Evolutionary conservation across 2,888 invertebrate genomes (phyloP).

Genomic region (Ophion ventricosus): DNA sequence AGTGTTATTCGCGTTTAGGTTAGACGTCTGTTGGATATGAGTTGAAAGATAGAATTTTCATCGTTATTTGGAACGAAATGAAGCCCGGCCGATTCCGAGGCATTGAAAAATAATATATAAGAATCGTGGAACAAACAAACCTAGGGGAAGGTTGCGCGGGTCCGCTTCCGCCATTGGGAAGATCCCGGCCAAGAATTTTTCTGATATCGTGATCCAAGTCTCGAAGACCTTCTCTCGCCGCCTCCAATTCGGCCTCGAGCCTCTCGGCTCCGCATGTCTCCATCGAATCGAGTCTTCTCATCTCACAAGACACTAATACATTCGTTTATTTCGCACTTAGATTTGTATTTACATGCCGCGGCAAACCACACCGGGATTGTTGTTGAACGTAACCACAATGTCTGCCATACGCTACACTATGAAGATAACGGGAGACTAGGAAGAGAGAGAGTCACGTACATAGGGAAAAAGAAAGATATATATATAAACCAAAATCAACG

Average conservation of each 20-base stretch:
- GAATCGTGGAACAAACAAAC: conserved; percentile 58
- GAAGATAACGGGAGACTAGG: not conserved
- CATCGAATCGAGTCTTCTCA: conserved; percentile 79
- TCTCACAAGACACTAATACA: conserved; percentile 58
- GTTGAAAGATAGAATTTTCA: not conserved
- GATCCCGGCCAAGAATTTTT: conserved; percentile 81
- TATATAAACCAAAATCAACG: not conserved
- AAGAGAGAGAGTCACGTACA: not conserved
- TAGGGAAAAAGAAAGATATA: not conserved
- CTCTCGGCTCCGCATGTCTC: conserved; percentile 80
- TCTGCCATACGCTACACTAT: conserved; percentile 56
- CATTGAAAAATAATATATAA: not conserved
- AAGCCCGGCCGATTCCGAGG: not conserved
- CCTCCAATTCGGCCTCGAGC: conserved; percentile 80
- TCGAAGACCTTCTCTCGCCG: conserved; percentile 80
- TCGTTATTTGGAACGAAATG: not conserved
- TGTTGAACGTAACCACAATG: conserved; percentile 62
- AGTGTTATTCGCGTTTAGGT: not conserved
- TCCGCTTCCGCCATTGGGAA: conserved; percentile 81
- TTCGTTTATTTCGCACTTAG: conserved; percentile 39
- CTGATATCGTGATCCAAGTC: conserved; percentile 81
- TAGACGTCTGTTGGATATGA: not conserved
- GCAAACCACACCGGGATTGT: conserved; percentile 59
- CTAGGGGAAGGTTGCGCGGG: conserved; percentile 74
- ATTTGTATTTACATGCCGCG: conserved; percentile 37